Conservation (phyloP, 2,888 invertebrate species). For the Brachynemurus nebulosus region DNA sequence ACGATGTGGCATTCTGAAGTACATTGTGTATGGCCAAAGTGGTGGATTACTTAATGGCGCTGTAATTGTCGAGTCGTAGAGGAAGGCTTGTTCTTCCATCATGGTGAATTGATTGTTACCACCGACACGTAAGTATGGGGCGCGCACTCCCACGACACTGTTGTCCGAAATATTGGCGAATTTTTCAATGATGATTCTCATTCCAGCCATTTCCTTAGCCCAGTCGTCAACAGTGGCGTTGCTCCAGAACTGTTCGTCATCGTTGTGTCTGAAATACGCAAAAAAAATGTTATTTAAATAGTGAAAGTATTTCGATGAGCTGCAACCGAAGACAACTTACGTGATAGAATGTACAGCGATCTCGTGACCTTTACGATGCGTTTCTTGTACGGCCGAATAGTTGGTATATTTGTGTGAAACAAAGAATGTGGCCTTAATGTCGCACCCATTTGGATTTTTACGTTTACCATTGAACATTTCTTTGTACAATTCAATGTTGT, state of each 20-base stretch:
- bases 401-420: conserved; percentile 88
- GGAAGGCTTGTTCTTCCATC: conserved; percentile 93
- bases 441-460: conserved; percentile 86
- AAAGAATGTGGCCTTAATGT: conserved; percentile 85
- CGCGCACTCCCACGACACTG: conserved; percentile 81
- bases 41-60: conserved; percentile 83
- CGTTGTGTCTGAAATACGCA: conserved; percentile 56
- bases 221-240: conserved; percentile 84
- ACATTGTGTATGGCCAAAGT: conserved; percentile 97
- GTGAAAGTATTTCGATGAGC: not conserved
- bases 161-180: conserved; percentile 82
- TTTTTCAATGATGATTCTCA: conserved; percentile 81
- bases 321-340: conserved; percentile 39
- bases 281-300: not conserved
- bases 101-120: conserved; percentile 94
- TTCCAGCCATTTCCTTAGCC: conserved; percentile 92
- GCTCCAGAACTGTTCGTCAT: conserved; percentile 86
- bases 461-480: conserved; percentile 81
- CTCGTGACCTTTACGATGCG: conserved; percentile 83
- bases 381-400: conserved; percentile 85
- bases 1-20: conserved; percentile 80
- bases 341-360: conserved; percentile 89
- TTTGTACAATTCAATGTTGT: conserved; percentile 86
- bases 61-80: conserved; percentile 91
- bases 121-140: conserved; percentile 80